A percentile compares a stretch with the other conserved stretches of the same genome.
Evolutionary conservation across 2,113 vertebrate genomes (phyloP).

Genomic region (Gracilinanus agilis): DNA sequence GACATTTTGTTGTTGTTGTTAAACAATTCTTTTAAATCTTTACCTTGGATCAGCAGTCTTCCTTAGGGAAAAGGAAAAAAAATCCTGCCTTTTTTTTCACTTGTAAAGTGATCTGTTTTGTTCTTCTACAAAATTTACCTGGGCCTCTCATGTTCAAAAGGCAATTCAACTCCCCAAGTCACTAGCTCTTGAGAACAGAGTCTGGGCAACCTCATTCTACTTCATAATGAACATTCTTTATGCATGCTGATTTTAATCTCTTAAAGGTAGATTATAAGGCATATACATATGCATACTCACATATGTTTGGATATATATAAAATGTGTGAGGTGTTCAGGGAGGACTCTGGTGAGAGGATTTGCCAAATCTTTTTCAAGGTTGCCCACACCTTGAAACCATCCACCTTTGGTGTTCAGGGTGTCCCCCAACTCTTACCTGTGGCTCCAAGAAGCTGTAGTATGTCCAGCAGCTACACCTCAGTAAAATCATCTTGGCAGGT

Average conservation of each 20-base stretch:
- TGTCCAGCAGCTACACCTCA: no score
- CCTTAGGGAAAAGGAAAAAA: neutral
- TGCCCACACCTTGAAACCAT: no score
- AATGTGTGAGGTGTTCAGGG: no score
- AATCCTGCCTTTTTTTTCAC: neutral
- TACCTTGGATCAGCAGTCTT: neutral
- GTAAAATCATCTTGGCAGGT: no score
- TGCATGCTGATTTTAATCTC: neutral
- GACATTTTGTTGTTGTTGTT: neutral
- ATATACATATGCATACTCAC: no score
- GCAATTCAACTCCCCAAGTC: neutral
- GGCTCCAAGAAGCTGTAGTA: no score
- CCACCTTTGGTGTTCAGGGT: no score
- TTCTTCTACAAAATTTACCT: neutral
- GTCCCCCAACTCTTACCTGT: no score
- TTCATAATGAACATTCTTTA: neutral
- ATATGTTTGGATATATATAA: no score
- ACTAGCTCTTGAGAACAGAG: neutral
- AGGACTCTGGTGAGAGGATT: no score
- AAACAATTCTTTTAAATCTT: neutral
- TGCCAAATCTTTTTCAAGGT: no score
- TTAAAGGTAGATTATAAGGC: no score
- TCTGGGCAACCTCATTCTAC: neutral
- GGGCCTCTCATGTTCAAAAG: neutral
- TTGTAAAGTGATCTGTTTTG: neutral